Conservation (phyloP, 2,113 vertebrate genomes). For the Tenrec ecaudatus region DNA sequence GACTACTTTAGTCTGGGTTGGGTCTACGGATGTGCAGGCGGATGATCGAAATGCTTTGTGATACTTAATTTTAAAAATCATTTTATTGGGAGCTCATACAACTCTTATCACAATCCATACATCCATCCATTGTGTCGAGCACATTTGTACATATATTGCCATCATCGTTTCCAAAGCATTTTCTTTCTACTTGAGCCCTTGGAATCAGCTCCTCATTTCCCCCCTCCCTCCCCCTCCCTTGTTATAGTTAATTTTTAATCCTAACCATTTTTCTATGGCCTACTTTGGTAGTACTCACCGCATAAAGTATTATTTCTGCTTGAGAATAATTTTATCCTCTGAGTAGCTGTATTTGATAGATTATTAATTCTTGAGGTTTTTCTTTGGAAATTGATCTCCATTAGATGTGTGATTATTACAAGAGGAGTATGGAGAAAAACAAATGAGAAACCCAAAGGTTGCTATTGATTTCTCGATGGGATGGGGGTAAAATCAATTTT, state of each 20-base stretch:
- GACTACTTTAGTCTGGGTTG: not conserved
- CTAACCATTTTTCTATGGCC: not conserved
- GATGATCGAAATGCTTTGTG: not conserved
- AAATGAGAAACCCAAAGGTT: constrained; percentile 69
- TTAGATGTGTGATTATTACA: constrained; percentile 62
- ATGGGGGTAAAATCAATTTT: constrained; percentile 74
- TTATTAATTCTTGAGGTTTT: constrained; percentile 50
- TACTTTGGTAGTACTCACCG: not conserved
- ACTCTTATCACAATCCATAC: too few species aligned
- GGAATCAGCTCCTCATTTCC: too few species aligned
- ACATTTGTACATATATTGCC: too few species aligned
- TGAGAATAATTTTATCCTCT: constrained; percentile 48
- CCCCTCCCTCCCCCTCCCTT: too few species aligned
- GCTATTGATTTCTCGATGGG: constrained; percentile 75
- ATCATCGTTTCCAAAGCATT: too few species aligned
- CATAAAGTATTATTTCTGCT: constrained; percentile 14
- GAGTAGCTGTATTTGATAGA: constrained; percentile 64
- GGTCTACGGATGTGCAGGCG: not conserved
- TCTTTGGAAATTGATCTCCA: constrained; percentile 76
- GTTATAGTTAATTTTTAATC: not conserved
- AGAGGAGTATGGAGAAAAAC: constrained; percentile 60
- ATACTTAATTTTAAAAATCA: too few species aligned
- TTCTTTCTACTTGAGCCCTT: too few species aligned
- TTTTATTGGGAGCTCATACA: too few species aligned
- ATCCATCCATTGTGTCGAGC: too few species aligned